Evolutionary conservation across 2,888 invertebrate species (phyloP), one percentile per base, ranked within the genome.

Genomic region (Athalia circularis): DNA sequence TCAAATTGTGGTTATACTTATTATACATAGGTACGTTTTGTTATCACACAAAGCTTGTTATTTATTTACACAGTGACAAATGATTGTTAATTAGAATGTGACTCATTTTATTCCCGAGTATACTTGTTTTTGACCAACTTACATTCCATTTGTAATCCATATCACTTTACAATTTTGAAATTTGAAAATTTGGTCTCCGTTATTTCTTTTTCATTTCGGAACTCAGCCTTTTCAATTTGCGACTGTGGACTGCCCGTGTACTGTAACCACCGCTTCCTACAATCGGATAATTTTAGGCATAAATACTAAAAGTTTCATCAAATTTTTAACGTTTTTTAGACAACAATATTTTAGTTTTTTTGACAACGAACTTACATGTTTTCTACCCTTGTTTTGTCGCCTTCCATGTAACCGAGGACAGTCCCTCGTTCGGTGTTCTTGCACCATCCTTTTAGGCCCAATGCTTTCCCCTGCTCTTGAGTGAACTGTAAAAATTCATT

Each of bases 221-320:
- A 96, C 80, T 94, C 93, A 0, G 93, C 93, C 87, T 93, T 95
- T 7, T 95, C 95, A 82, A 96, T 96, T 82, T 91, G 91, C 65
- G 95, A 95, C 82, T 92, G 92, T 0, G 96, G 96, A 88, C 96
- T 96, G 62, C 96, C 96, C 5, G 92, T 94, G 50, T 91, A 91
- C 84, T 92, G 91, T 75, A 96, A 89, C 94, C 94, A 94, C 7
- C 88, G 82, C 87, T 93, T 93, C 92, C 92, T 92, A 79, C n/a
- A 8, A 84, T 81, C 43, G 15, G 65, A 72, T 57, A 65, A 29
- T 29, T 29, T 29, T 29, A 29, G 29, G 47, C 8, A 57, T 15
- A 52, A 29, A 67, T 47, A 54, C 52, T 9, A 89, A 90, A 43
- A 84, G 80, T 79, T 88, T 87, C 89, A 90, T 90, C 62, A 47